Conservation (phyloP, 2,797 vertebrate species). For the Sebastes dallii region DNA sequence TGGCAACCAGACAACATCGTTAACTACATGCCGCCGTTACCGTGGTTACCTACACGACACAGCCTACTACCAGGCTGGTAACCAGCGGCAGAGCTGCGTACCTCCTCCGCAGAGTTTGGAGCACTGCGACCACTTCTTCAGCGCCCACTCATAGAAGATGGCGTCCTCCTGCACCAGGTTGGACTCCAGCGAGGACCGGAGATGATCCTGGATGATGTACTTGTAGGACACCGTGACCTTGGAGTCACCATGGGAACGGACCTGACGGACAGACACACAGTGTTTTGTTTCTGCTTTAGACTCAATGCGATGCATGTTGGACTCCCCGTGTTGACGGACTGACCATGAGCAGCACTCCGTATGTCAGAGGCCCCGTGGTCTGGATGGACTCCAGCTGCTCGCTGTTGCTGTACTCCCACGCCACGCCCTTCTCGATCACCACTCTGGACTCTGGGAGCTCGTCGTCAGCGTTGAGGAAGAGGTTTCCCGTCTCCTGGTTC, state of each 20-base stretch:
- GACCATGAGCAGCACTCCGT: constrained; percentile 87
- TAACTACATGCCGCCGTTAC: not conserved
- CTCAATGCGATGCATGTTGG: not conserved
- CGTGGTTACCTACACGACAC: not conserved
- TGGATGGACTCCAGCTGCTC: constrained; percentile 89
- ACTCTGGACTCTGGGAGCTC: constrained; percentile 85
- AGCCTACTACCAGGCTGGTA: not conserved
- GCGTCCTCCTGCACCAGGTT: constrained; percentile 91
- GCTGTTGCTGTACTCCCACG: constrained; percentile 91
- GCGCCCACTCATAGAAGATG: constrained; percentile 91
- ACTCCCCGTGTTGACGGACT: not conserved
- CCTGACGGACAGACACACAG: constrained; percentile 68
- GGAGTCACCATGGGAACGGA: constrained; percentile 84
- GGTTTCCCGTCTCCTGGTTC: constrained; percentile 88
- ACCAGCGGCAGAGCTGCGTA: constrained; percentile 55
- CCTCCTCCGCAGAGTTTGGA: constrained; percentile 96
- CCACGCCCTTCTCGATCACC: constrained; percentile 91
- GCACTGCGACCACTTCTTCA: constrained; percentile 97
- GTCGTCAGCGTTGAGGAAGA: constrained; percentile 90
- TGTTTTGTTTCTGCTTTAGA: not conserved
- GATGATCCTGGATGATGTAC: constrained; percentile 93
- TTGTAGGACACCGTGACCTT: constrained; percentile 95
- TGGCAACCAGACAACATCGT: constrained; percentile 61
- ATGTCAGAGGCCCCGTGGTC: constrained; percentile 89
- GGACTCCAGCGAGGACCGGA: constrained; percentile 87